Conservation (phyloP, 2,888 invertebrate species). For the Lasioglossum malachurum region DNA sequence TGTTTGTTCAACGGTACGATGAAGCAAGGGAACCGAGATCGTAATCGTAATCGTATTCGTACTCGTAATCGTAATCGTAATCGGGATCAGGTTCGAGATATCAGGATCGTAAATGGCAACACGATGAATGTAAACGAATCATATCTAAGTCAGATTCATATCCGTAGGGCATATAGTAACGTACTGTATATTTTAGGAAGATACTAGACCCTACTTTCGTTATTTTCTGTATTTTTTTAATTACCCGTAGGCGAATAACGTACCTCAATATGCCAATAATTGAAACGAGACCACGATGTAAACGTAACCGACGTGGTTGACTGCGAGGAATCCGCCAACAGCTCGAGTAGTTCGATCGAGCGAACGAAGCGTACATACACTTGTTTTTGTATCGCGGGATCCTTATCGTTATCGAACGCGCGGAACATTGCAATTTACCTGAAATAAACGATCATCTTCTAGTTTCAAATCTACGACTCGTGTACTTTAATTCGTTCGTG, state of each 20-base stretch:
- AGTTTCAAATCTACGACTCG: not conserved
- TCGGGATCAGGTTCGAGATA: conserved; percentile 12
- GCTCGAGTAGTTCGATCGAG: conserved; percentile 17
- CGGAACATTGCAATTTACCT: not conserved
- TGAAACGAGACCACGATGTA: conserved; percentile 57
- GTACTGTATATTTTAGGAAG: conserved; percentile 60
- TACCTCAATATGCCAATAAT: conserved; percentile 62
- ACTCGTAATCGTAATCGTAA: conserved; percentile 5
- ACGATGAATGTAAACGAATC: conserved; percentile 61
- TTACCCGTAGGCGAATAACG: conserved; percentile 60
- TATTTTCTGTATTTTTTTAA: conserved; percentile 69
- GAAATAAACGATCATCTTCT: not conserved
- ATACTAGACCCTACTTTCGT: conserved; percentile 57
- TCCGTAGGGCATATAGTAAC: conserved; percentile 65
- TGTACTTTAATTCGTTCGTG: not conserved
- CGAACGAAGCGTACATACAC: not conserved
- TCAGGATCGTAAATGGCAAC: conserved; percentile 61
- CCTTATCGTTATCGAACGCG: not conserved
- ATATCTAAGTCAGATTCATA: conserved; percentile 71
- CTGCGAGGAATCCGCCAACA: conserved; percentile 56
- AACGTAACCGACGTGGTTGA: conserved; percentile 55
- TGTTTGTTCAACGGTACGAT: conserved; percentile 65
- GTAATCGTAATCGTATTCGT: not conserved
- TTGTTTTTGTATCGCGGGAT: not conserved
- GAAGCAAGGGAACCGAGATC: conserved; percentile 32